These are phyloP conservation scores for Cercopithecus diana DNA, from an alignment of 2,797 vertebrate species.

Conservation along the genomic window DNA sequence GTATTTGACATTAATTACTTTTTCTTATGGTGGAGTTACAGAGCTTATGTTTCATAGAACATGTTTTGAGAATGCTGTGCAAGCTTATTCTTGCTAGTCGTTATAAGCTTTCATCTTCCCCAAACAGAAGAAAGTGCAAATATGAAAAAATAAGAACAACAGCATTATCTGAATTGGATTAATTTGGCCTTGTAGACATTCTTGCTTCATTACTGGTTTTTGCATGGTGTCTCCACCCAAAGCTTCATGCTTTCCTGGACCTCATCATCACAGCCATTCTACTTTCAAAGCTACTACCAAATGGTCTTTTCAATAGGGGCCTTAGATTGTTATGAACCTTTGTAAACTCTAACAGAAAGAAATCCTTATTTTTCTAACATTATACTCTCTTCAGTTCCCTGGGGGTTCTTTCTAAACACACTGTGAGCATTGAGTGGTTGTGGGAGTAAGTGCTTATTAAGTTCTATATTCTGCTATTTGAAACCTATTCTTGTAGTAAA, in stretches of 20 bases:
- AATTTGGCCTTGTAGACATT: background rate
- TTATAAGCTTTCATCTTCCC: background rate
- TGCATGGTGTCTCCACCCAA: background rate
- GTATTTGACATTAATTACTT: background rate
- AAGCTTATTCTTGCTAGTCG: background rate
- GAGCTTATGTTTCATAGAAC: background rate
- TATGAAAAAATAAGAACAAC: background rate
- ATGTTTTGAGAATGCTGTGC: background rate
- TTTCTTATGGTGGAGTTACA: background rate
- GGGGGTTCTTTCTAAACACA: background rate
- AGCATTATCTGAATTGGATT: background rate
- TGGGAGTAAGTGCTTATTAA: conserved; percentile 46
- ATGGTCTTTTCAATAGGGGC: background rate
- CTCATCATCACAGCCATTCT: background rate
- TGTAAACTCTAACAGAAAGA: background rate
- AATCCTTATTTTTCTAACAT: background rate
- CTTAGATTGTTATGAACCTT: background rate
- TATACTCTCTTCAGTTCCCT: background rate
- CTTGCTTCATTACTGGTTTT: background rate
- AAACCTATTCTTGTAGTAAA: conserved; percentile 46
- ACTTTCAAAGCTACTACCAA: background rate
- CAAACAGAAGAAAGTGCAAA: background rate
- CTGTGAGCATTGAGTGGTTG: background rate
- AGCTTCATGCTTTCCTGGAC: background rate
- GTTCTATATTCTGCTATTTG: conserved; percentile 54